Evolutionary conservation across 2,113 vertebrate species (phyloP).

Genomic region (Progne subis): DNA sequence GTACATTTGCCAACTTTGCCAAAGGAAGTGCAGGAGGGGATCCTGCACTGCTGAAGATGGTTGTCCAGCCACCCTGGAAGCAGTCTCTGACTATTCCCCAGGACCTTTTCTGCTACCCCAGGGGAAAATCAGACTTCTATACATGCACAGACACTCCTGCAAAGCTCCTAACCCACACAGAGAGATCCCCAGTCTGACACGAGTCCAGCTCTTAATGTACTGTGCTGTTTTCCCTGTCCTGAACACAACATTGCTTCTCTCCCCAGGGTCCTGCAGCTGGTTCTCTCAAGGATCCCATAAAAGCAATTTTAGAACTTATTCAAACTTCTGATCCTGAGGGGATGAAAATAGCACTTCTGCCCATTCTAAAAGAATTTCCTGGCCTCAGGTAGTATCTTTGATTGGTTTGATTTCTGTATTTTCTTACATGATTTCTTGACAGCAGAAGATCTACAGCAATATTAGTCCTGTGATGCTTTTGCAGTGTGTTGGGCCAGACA

Average conservation of each 20-base stretch:
- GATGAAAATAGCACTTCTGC: slow-evolving; percentile 62
- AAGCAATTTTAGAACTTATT: slow-evolving; percentile 48
- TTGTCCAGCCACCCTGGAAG: neutral
- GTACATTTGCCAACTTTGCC: neutral
- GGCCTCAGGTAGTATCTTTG: slow-evolving; percentile 38
- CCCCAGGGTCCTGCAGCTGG: neutral
- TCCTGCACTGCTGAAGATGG: neutral
- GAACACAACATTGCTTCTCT: neutral
- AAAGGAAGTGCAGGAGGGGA: neutral
- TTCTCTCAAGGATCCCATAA: slow-evolving; percentile 13
- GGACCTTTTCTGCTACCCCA: neutral
- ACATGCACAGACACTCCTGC: neutral
- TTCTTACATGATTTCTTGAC: neutral
- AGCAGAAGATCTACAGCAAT: neutral
- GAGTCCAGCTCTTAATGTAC: fast-evolving
- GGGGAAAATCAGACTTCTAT: neutral
- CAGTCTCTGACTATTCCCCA: neutral
- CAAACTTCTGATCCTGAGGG: slow-evolving; percentile 39
- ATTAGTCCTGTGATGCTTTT: neutral
- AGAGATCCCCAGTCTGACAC: neutral
- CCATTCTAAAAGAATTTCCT: slow-evolving; percentile 45
- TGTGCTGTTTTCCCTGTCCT: neutral
- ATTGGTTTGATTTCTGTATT: neutral
- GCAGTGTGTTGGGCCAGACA: neutral
- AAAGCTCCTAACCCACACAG: neutral